These are phyloP conservation scores for Myotis yumanensis DNA, from an alignment of 2,113 vertebrate species.

Conservation along the genomic window DNA sequence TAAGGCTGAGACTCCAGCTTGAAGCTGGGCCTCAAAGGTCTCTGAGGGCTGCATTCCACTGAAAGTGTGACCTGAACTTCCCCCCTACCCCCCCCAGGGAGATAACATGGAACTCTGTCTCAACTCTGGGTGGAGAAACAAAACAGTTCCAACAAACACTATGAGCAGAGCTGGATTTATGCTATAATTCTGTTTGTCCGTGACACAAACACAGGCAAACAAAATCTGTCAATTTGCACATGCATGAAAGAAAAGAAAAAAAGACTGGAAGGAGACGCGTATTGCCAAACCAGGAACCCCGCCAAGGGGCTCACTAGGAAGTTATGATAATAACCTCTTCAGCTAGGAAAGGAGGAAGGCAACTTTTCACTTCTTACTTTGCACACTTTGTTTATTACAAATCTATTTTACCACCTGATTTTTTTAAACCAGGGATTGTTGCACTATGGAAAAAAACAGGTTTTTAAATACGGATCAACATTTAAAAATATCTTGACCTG, in stretches of 20 bases:
- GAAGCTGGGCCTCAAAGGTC: neutral
- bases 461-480: slow-evolving; percentile 30
- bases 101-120: neutral
- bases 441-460: neutral
- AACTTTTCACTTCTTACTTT: neutral
- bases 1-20: neutral
- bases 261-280: neutral
- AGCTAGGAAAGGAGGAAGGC: neutral
- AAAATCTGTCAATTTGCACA: neutral
- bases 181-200: neutral
- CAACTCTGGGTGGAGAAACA: neutral
- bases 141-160: neutral
- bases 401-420: neutral
- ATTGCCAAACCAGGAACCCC: neutral
- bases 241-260: neutral
- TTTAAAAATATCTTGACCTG: slow-evolving; percentile 44
- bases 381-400: neutral
- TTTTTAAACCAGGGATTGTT: neutral
- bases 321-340: neutral
- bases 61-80: neutral
- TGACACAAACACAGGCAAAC: neutral
- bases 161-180: neutral
- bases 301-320: neutral
- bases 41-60: neutral
- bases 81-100: neutral